Evolutionary conservation across 2,113 vertebrate species (phyloP).

Genomic region (Gadus macrocephalus): DNA sequence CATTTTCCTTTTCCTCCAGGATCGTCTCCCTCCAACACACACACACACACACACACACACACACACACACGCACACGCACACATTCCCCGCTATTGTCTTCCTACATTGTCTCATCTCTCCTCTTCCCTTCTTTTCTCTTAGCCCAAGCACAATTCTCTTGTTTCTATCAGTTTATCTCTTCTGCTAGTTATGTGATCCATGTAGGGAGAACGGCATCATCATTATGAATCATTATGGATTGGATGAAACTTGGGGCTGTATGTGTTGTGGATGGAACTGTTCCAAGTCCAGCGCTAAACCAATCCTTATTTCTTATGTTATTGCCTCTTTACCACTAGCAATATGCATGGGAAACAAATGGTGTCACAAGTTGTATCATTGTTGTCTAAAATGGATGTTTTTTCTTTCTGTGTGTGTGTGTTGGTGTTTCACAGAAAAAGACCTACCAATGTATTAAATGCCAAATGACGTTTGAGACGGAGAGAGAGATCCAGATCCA

Average conservation of each 20-base stretch:
- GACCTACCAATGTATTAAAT: slow-evolving; percentile 99
- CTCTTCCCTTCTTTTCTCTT: no score
- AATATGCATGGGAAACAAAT: no score
- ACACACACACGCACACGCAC: neutral
- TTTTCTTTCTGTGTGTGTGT: neutral
- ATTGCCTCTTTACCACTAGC: no score
- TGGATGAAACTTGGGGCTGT: no score
- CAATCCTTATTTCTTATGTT: no score
- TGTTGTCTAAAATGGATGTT: neutral
- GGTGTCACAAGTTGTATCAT: neutral
- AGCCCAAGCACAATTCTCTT: neutral
- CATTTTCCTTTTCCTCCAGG: neutral
- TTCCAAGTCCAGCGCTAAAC: no score
- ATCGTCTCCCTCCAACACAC: neutral
- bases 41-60: no score
- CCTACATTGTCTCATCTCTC: no score
- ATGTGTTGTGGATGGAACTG: no score
- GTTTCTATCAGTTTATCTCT: neutral
- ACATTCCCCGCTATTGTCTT: neutral
- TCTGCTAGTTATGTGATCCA: no score
- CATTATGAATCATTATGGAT: no score
- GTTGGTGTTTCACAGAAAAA: slow-evolving; percentile 81
- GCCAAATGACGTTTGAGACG: slow-evolving; percentile 99
- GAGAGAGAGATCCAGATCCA: slow-evolving; percentile 99
- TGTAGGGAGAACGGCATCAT: no score